These are phyloP conservation scores for Australoheros facetus DNA, from an alignment of 2,797 vertebrate species.

Conservation along the genomic window DNA sequence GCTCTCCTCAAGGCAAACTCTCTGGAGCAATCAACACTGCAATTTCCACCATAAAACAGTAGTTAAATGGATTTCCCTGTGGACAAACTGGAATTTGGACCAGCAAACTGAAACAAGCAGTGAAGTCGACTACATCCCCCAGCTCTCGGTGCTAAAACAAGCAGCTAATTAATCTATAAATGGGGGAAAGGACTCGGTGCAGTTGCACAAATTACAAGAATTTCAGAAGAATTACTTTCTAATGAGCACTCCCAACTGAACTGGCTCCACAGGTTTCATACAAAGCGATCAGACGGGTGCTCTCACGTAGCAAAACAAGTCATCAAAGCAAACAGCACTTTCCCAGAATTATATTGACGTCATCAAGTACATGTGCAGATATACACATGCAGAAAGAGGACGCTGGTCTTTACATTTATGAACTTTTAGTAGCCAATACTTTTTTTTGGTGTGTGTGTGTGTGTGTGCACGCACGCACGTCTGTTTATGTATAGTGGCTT, in stretches of 20 bases:
- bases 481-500: neutral
- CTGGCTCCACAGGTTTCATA: slow-evolving; percentile 3
- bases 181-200: neutral
- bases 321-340: slow-evolving; percentile 21
- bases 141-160: slow-evolving; percentile 1
- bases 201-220: neutral
- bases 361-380: neutral
- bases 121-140: neutral
- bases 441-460: neutral
- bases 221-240: slow-evolving; percentile 3
- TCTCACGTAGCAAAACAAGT: neutral
- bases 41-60: slow-evolving; percentile 53
- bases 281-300: neutral
- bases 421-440: neutral
- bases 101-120: neutral
- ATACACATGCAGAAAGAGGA: neutral
- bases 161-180: neutral
- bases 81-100: slow-evolving; percentile 28
- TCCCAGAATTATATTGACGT: neutral
- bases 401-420: neutral
- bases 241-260: neutral
- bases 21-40: slow-evolving; percentile 30
- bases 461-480: too few species aligned
- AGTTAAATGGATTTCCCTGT: slow-evolving; percentile 50
- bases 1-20: slow-evolving; percentile 39